Conservation (phyloP, 2,888 invertebrate genomes). For the Spilosoma lubricipeda region DNA sequence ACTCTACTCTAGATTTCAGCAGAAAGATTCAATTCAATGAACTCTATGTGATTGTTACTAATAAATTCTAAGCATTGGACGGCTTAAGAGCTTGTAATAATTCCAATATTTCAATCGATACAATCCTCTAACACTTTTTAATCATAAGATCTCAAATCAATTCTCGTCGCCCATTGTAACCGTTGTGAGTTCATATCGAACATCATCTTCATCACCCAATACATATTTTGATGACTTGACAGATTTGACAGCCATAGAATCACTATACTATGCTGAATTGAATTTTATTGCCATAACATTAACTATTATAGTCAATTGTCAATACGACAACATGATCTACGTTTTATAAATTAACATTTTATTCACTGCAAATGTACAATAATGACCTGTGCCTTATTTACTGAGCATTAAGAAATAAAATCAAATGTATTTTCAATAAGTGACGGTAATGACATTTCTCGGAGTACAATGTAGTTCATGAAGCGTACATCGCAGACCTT, state of each 20-base stretch:
- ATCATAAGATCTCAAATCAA: slow-evolving; percentile 70
- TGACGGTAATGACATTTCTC: slow-evolving; percentile 25
- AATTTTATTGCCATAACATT: slow-evolving; percentile 18
- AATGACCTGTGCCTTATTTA: slow-evolving; percentile 19
- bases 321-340: slow-evolving; percentile 13
- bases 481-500: slow-evolving; percentile 67
- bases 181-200: slow-evolving; percentile 67
- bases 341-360: slow-evolving; percentile 30
- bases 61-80: slow-evolving; percentile 36
- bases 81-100: slow-evolving; percentile 52
- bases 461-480: slow-evolving; percentile 43
- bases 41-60: slow-evolving; percentile 20
- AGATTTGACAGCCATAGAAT: slow-evolving; percentile 48
- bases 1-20: neutral
- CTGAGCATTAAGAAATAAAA: slow-evolving; percentile 20
- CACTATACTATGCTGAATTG: slow-evolving; percentile 7
- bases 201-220: slow-evolving; percentile 63
- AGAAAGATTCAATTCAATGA: neutral
- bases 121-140: slow-evolving; percentile 56
- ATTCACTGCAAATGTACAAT: slow-evolving; percentile 17
- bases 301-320: slow-evolving; percentile 32
- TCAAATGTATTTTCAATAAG: slow-evolving; percentile 16
- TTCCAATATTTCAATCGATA: slow-evolving; percentile 61
- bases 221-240: slow-evolving; percentile 70
- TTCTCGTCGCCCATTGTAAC: slow-evolving; percentile 69